Evolutionary conservation across 2,888 invertebrate genomes (phyloP), one percentile per base, ranked within the genome.

Genomic region (Drosophila sordidula): DNA sequence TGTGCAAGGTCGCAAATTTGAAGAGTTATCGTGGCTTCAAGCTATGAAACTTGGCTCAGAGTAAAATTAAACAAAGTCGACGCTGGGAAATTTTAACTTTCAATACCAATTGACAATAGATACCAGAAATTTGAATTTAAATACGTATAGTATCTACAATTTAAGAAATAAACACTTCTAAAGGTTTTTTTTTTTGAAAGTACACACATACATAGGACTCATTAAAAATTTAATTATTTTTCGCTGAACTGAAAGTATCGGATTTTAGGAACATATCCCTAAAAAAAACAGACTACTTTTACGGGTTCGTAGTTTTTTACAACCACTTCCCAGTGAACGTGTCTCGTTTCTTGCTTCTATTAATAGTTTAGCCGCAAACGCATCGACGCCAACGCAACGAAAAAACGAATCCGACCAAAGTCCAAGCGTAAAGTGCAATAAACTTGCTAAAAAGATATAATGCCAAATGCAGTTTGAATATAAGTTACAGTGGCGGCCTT

Each of bases 361-460:
- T 73, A 64, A 82, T 82, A 82, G 82, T 68, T 68, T 54, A 44
- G 49, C 63, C 39, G 50, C 49, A 75, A 67, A 69, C 64, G 63
- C 64, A 64, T 32, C 46, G 73, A 80, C 70, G 64, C 61, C 72
- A 74, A 64, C 64, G 66, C 52, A 62, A 45, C 8, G 54, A 22
- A 59, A 54, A 22, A 38, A 47, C 38, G 46, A 44, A 64, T 42
- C 55, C 22, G 77, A 57, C 51, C 86, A 88, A 83, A 83, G 83
- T 83, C 88, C 88, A 88, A 50, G 26, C 51, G 67, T 51, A 46
- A 80, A 88, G 88, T 88, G 88, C 83, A 83, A 70, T 88, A 86
- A 83, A 83, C 83, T 88, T 64, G 64, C 54, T 41, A 58, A 63
- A 47, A 62, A 47, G 25, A 57, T 63, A 46, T 67, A 66, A 38